A percentile compares a stretch with the other conserved stretches of the same genome.
Conservation (phyloP, 2,888 invertebrate genomes). For the Dorcus parallelipipedus region DNA sequence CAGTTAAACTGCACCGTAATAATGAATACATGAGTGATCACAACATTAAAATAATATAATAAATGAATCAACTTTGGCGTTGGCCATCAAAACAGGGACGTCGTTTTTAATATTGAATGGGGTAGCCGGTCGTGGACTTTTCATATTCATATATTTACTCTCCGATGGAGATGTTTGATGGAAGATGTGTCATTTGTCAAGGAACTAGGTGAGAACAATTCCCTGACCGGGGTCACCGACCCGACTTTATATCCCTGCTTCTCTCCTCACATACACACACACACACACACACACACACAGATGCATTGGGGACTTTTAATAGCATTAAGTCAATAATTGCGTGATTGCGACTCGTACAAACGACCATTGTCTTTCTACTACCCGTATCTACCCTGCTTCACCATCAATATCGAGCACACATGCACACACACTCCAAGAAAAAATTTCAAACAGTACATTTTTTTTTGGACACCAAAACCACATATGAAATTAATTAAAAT, state of each 20-base stretch:
- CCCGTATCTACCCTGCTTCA: neutral
- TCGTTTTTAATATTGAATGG: conserved; percentile 31
- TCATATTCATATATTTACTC: conserved; percentile 35
- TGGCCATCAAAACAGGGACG: conserved; percentile 22
- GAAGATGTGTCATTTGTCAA: conserved; percentile 39
- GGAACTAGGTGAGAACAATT: conserved; percentile 35
- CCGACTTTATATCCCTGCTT: conserved; percentile 6
- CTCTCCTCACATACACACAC: neutral
- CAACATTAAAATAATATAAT: conserved; percentile 44
- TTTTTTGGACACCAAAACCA: neutral
- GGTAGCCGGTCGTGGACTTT: conserved; percentile 32
- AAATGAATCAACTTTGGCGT: conserved; percentile 35
- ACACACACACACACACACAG: conserved; percentile 1
- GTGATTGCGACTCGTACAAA: conserved; percentile 8
- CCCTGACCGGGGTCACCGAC: conserved; percentile 21
- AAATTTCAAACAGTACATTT: no score
- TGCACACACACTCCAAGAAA: no score
- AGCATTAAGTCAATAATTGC: conserved; percentile 15
- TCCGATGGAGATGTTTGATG: conserved; percentile 38
- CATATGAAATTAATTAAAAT: neutral
- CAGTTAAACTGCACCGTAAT: conserved; percentile 38
- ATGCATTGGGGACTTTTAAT: conserved; percentile 10
- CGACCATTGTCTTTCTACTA: conserved; percentile 13
- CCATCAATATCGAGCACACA: neutral
- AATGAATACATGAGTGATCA: conserved; percentile 32